A percentile compares a stretch with the other conserved stretches of the same genome.
Evolutionary conservation across 35 echinoderm and acorn worm species (phyloP).

Genomic region (Strongylocentrotus purpuratus): DNA sequence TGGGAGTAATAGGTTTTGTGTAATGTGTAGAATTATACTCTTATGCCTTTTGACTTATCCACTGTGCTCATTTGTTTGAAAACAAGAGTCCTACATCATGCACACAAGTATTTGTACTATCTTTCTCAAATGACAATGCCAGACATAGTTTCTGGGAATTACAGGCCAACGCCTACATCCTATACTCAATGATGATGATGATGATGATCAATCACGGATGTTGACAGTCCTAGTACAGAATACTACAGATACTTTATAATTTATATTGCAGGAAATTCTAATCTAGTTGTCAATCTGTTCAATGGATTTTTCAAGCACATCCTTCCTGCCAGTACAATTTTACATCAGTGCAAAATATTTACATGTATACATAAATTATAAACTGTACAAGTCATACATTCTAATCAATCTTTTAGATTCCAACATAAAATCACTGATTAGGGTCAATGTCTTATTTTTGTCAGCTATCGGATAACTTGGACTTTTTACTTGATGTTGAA

Average conservation of each 20-base stretch:
- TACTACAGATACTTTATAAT: background rate
- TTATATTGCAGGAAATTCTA: background rate
- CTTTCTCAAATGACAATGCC: too few relatives aligned
- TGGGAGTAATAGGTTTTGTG: too few relatives aligned
- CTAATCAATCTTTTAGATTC: background rate
- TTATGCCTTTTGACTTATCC: too few relatives aligned
- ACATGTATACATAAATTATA: background rate
- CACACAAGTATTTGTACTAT: too few relatives aligned
- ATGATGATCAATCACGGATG: background rate
- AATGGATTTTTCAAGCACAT: background rate
- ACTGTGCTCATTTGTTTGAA: too few relatives aligned
- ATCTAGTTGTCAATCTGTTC: background rate
- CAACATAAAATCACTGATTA: background rate
- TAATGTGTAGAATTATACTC: too few relatives aligned
- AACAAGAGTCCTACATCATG: too few relatives aligned
- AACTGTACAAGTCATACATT: background rate
- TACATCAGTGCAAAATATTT: background rate
- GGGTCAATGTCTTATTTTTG: background rate
- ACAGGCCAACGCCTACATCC: too few relatives aligned
- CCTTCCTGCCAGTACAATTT: background rate
- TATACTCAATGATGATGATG: too few relatives aligned
- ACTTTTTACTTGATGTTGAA: slow-evolving; percentile 2
- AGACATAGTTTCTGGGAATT: too few relatives aligned
- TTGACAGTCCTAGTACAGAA: background rate
- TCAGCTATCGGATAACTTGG: slow-evolving; percentile 6